These are phyloP conservation scores for Sycophaga agraensis DNA, from an alignment of 1,140 invertebrate species.

Conservation along the genomic window DNA sequence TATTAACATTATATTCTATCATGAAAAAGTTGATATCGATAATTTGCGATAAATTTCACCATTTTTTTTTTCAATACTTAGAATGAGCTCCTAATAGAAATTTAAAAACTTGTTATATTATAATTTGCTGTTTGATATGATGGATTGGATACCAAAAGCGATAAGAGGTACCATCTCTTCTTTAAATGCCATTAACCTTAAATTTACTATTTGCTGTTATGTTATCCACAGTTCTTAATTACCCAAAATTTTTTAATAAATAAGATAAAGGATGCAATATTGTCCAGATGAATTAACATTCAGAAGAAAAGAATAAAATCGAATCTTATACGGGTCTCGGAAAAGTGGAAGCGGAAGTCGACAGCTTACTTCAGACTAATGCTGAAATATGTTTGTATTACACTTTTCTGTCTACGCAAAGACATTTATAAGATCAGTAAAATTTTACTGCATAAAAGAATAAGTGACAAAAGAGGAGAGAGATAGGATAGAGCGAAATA, in stretches of 20 bases:
- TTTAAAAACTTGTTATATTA: too few species aligned
- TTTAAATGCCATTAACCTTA: conserved; percentile 23
- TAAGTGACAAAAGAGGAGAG: too few species aligned
- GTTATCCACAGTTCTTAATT: too few species aligned
- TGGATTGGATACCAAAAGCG: conserved; percentile 2
- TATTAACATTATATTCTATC: too few species aligned
- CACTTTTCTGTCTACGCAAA: too few species aligned
- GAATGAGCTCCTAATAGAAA: too few species aligned
- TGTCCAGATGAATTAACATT: conserved; percentile 10
- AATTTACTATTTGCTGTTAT: background rate
- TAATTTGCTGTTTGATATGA: too few species aligned
- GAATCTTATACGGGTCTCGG: conserved; percentile 11
- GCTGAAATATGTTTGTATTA: background rate
- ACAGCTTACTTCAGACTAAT: conserved; percentile 20
- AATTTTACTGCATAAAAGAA: too few species aligned
- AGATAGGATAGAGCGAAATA: too few species aligned
- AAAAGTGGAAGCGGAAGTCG: conserved; percentile 29
- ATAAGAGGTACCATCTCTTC: conserved; percentile 16
- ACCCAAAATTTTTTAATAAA: background rate
- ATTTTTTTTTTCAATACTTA: conserved; percentile 19
- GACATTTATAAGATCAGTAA: too few species aligned
- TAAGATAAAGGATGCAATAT: background rate
- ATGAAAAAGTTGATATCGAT: conserved; percentile 14
- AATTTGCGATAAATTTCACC: conserved; percentile 25
- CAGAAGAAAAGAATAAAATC: background rate